Evolutionary conservation across 2,113 vertebrate genomes (phyloP), one percentile per base, ranked within the genome.

Genomic region (Calyptommatus sinebrachiatus): DNA sequence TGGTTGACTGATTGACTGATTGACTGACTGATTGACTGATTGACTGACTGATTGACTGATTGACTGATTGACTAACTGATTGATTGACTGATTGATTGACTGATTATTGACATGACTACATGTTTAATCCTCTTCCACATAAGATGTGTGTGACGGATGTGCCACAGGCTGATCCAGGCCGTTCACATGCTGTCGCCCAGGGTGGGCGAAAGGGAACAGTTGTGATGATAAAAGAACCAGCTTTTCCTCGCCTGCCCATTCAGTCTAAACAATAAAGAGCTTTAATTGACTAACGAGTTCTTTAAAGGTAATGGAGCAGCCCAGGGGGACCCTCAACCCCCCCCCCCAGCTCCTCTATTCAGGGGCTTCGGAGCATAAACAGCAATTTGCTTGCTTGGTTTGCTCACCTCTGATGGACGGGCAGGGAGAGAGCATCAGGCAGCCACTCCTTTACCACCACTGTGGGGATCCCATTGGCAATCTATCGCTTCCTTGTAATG

Each of bases 241-340:
- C 76, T 41, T 5, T 78, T 78, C 77, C 41, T 4, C 57, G 82
- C 67, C 82, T 28, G 61, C 83, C 84, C 83, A 90, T 86, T 88
- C 72, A 88, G 73, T 48, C 85, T 87, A 85, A 89, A 87, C 85
- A 85, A 89, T 81, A 81, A 76, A 28, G 61, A 65, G 76, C 80
- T 77, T 87, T 87, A 87, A 88, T 88, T 87, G 89, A 85, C 85
- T 83, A 81, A 90, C 78, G 78, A 88, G 83, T 85, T 87, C 79
- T 90, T 90, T 77, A 86, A 86, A 88, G 83, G 79, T 87, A 87
- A 87, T 84, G 84, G 80, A 85, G 61, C 69, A 21, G 62, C 2
- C 20, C 7, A n/a, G n/a, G 45, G 5, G 7, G 9, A 11, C 18
- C 20, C 60, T 24, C n/a, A n/a, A n/a, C n/a, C n/a, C n/a, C n/a